Conservation (phyloP, 1,140 invertebrate genomes). For the Sarcophaga peregrina region DNA sequence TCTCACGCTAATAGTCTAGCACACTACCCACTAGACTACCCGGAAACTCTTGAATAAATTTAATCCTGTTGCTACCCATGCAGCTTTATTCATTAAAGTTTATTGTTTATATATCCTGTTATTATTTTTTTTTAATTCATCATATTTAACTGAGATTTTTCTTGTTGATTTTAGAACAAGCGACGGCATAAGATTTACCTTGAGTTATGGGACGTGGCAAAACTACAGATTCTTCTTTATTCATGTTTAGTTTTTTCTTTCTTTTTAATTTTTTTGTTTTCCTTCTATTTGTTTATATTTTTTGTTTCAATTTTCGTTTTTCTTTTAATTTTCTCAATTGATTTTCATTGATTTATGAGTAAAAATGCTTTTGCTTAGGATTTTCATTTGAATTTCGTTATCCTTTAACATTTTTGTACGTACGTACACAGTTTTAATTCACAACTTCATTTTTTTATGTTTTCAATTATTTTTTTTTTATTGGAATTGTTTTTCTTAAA, state of each 20-base stretch:
- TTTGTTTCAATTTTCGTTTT: not conserved
- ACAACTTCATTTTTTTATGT: not conserved
- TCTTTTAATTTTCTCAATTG: not conserved
- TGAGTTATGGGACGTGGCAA: slow-evolving; percentile 59
- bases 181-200: slow-evolving; percentile 50
- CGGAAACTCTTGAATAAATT: no score
- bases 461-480: not conserved
- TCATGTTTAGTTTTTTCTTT: slow-evolving; percentile 48
- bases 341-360: not conserved
- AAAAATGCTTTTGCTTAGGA: not conserved
- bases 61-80: no score
- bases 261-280: not conserved
- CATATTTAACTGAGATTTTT: no score
- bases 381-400: not conserved
- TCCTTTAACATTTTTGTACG: not conserved
- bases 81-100: no score
- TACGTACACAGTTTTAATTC: not conserved
- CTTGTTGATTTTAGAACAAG: no score
- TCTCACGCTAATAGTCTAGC: no score
- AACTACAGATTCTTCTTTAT: slow-evolving; percentile 57
- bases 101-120: no score
- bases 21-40: no score
- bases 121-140: no score
- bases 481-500: not conserved
- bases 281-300: not conserved